Evolutionary conservation across 2,888 invertebrate genomes (phyloP).

Genomic region (Polia nebulosa): DNA sequence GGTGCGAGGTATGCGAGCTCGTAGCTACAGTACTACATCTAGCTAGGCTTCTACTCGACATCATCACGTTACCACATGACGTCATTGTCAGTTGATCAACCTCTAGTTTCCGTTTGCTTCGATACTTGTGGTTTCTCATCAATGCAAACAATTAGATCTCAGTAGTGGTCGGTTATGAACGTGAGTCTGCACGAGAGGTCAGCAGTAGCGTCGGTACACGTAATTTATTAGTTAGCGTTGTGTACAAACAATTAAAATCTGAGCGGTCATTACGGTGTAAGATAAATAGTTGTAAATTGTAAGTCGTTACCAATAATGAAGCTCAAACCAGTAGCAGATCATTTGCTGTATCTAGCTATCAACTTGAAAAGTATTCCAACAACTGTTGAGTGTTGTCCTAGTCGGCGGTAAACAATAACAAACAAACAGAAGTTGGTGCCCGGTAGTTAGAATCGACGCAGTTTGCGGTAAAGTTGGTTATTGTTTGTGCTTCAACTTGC

Average conservation of each 20-base stretch:
- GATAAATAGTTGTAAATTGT: conserved; percentile 45
- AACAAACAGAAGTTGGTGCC: conserved; percentile 44
- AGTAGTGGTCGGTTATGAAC: conserved; percentile 25
- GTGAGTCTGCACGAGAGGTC: conserved; percentile 37
- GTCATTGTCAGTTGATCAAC: conserved; percentile 55
- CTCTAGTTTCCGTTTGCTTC: conserved; percentile 47
- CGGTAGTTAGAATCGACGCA: conserved; percentile 41
- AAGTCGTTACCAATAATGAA: conserved; percentile 20
- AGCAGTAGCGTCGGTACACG: conserved; percentile 37
- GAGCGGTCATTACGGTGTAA: conserved; percentile 41
- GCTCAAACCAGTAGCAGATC: conserved; percentile 3
- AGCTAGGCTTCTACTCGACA: conserved; percentile 26
- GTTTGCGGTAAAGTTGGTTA: conserved; percentile 49
- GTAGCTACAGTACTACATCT: neutral
- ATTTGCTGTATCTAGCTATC: conserved; percentile 11
- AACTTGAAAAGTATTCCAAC: conserved; percentile 17
- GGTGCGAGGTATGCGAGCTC: conserved; percentile 3
- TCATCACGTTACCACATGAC: conserved; percentile 60
- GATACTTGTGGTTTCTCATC: conserved; percentile 54
- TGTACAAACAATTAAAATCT: conserved; percentile 56
- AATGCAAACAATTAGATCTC: conserved; percentile 39
- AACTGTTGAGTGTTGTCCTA: conserved; percentile 50
- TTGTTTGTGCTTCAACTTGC: conserved; percentile 59
- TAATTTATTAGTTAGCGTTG: conserved; percentile 51
- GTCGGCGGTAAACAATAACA: conserved; percentile 55